Base-by-base conservation (phyloP, 2,113 vertebrate genomes). In the Pomatostomus ruficeps region DNA sequence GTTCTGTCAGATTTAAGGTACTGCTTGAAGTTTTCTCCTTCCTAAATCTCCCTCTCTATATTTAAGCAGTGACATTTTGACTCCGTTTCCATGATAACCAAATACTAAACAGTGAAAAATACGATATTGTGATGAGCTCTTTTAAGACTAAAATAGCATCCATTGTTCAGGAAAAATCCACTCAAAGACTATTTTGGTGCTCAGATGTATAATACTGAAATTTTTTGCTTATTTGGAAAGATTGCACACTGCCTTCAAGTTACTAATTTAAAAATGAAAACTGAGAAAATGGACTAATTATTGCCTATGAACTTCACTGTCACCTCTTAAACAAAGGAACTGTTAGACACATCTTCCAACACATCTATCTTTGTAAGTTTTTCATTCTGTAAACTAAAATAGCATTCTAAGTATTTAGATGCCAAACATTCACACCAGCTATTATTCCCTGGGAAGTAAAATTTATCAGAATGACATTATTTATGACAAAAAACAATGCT, bases 181-280 rank as follows among this genome's bases (percentile, higher is more conserved):
- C 59, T 85, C 33, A 74, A 71, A 88, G 59, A 63, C 51, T 90
- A 61, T 96, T 95, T 88, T 88, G 36, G 40, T 94, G 42, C 83
- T 91, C 75, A 71, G 78, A 74, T 63, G 12, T 57, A 57, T 93
- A 73, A 65, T 59, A 70, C n/a, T 48, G 88, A 90, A 63, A 4
- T 57, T 57, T 80, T 91, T 81, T 77, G 14, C 29, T 33, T 93
- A 57, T 80, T 93, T 68, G 89, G 85, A 59, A 95, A 58, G 71
- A 95, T 72, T 65, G 59, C 35, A 3, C 17, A 29, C 46, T 88
- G 81, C 38, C 84, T 94, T 89, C 59, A 70, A 51, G 35, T 79
- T 91, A 14, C 73, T 90, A 79, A 88, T 95, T 89, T 94, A 79
- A 88, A 87, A 95, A 72, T 28, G 25, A 89, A 95, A 95, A 79